Base-by-base conservation (phyloP, 2,888 invertebrate species). In the Drosophila parthenogenetica region DNA sequence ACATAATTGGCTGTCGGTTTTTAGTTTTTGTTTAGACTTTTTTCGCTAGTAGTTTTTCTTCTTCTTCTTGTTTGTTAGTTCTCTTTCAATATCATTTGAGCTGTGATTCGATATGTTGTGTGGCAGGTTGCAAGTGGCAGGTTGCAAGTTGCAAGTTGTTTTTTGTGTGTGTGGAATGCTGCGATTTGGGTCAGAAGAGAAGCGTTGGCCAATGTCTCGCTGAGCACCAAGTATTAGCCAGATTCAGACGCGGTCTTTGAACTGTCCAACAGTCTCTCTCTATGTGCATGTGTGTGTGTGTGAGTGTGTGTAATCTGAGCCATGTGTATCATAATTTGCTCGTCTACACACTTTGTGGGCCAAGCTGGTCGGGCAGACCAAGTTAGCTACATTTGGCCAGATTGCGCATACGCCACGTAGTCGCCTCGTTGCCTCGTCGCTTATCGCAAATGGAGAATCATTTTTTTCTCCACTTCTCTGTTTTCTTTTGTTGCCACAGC, bases 361-460 rank as follows among this genome's bases (percentile, higher is more conserved):
- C 75, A 61, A 63, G 69, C 67, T 62, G n/a, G n/a, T n/a, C n/a
- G n/a, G n/a, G n/a, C n/a, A n/a, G 77, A 77, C 68, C 75, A 61
- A 63, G 69, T 65, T 62, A 49, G 25, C 53, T 42, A 29, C 40
- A 29, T 29, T 55, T 55, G 54, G 76, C 76, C 75, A 86, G 62
- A 86, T 82, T 82, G 82, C 82, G 82, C 87, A 82, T 82, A 82
- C 82, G 82, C 84, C 87, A 81, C 73, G 81, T 83, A 40, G 72
- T 45, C 3, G 16, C 25, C 39, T 66, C 25, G 69, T 63, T 70
- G 70, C 11, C 35, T 35, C 35, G 11, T 35, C 13, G 35, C 86
- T 82, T 82, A 81, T 86, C 81, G 85, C 77, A 71, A 53, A 49
- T 80, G 68, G 53, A 77, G 83, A 80, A 82, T 83, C 87, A 75